Conservation (phyloP, 2,113 vertebrate genomes). For the Cygnus buccinator region DNA sequence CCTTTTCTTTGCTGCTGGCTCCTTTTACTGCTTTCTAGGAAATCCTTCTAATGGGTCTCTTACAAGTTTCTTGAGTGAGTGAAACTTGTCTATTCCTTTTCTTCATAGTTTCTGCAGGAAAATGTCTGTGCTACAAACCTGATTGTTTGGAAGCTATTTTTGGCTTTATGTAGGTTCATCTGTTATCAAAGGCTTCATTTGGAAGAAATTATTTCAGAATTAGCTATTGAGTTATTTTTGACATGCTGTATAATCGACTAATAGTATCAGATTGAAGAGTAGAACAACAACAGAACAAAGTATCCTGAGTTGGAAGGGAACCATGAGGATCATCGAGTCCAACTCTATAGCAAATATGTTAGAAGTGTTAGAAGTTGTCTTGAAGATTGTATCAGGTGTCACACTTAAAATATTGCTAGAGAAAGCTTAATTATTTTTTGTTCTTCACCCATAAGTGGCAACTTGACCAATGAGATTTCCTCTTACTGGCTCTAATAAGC, state of each 20-base stretch:
- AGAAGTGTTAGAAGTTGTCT: neutral
- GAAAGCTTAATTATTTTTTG: neutral
- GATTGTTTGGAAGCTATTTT: neutral
- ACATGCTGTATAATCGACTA: neutral
- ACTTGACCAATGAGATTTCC: neutral
- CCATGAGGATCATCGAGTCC: neutral
- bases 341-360: neutral
- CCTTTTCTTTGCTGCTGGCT: fast-evolving
- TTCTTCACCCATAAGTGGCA: neutral
- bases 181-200: neutral
- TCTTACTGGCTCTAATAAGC: neutral
- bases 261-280: neutral
- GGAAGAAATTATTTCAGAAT: neutral
- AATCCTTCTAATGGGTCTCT: neutral
- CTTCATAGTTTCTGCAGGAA: neutral
- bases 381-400: neutral
- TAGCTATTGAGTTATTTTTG: neutral
- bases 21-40: neutral
- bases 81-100: neutral
- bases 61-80: neutral
- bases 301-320: neutral
- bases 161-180: neutral
- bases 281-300: neutral
- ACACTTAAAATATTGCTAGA: neutral
- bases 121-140: neutral